A percentile compares a stretch with the other conserved stretches of the same genome.
Conservation (phyloP, 2,113 vertebrate species). For the Erythrolamprus reginae region DNA sequence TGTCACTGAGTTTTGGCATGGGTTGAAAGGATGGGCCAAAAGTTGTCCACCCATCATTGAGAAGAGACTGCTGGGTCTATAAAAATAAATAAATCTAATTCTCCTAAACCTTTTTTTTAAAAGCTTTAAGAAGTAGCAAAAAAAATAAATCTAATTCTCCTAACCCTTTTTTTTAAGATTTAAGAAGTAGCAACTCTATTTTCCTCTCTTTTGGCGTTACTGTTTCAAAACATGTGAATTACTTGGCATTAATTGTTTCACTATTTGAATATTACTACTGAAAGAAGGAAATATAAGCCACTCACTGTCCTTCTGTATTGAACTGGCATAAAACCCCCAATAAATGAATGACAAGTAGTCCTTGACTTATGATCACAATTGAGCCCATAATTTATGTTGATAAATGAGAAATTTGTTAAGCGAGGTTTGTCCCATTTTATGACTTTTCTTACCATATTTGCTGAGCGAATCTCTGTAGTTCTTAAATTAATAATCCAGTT, state of each 20-base stretch:
- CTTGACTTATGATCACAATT: no score
- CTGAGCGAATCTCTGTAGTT: no score
- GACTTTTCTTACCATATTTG: no score
- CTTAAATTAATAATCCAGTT: no score
- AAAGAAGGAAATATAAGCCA: neutral
- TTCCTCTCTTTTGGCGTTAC: neutral
- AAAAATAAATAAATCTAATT: neutral
- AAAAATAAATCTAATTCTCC: neutral
- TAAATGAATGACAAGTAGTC: neutral
- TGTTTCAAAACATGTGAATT: neutral
- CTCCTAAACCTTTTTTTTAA: neutral
- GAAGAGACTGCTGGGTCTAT: neutral
- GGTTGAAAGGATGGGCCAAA: neutral
- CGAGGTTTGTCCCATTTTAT: no score
- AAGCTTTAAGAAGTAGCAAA: neutral
- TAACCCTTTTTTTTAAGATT: neutral
- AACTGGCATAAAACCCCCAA: neutral
- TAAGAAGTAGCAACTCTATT: neutral
- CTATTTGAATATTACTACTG: neutral
- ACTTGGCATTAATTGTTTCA: neutral
- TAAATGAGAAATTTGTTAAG: no score
- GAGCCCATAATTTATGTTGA: no score
- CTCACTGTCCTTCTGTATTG: neutral
- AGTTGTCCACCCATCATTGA: neutral
- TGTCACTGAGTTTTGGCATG: neutral